Evolutionary conservation across 2,797 vertebrate genomes (phyloP).

Genomic region (Ctenochaetus hawaiiensis): DNA sequence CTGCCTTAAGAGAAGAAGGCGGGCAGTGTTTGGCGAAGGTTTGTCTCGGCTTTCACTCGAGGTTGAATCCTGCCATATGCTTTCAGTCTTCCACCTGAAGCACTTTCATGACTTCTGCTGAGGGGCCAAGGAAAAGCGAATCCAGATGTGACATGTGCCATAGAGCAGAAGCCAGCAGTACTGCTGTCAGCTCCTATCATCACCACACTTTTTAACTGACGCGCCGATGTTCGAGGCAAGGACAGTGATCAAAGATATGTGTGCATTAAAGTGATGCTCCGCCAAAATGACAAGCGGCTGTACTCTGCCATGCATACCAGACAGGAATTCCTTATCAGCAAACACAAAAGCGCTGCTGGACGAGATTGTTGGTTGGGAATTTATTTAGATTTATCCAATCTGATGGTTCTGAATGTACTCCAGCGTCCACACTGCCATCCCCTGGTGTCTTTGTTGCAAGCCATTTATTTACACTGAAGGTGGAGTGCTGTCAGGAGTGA

Average conservation of each 20-base stretch:
- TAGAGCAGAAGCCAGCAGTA: conserved; percentile 50
- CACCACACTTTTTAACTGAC: conserved; percentile 65
- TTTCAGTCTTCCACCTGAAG: conserved; percentile 69
- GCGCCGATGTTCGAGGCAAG: conserved; percentile 73
- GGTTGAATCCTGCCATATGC: conserved; percentile 64
- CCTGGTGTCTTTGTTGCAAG: conserved; percentile 39
- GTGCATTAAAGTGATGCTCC: conserved; percentile 49
- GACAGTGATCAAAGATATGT: conserved; percentile 71
- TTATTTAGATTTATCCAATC: conserved; percentile 38
- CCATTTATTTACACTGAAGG: conserved; percentile 63
- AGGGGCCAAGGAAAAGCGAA: conserved; percentile 57
- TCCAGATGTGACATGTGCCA: conserved; percentile 78
- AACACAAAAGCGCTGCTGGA: conserved; percentile 41
- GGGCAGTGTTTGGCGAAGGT: not conserved
- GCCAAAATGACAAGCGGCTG: conserved; percentile 45
- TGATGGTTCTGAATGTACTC: conserved; percentile 33
- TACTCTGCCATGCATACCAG: conserved; percentile 29
- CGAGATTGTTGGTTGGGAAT: conserved; percentile 27
- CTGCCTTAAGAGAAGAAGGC: conserved; percentile 12
- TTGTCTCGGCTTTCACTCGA: conserved; percentile 38
- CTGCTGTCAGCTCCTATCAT: conserved; percentile 74
- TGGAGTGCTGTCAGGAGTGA: conserved; percentile 57
- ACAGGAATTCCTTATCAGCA: conserved; percentile 48
- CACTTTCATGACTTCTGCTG: conserved; percentile 41
- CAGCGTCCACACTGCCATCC: conserved; percentile 38